These are phyloP conservation scores for Ganaspis sp. DNA, from an alignment of 1,140 invertebrate genomes.

Conservation along the genomic window DNA sequence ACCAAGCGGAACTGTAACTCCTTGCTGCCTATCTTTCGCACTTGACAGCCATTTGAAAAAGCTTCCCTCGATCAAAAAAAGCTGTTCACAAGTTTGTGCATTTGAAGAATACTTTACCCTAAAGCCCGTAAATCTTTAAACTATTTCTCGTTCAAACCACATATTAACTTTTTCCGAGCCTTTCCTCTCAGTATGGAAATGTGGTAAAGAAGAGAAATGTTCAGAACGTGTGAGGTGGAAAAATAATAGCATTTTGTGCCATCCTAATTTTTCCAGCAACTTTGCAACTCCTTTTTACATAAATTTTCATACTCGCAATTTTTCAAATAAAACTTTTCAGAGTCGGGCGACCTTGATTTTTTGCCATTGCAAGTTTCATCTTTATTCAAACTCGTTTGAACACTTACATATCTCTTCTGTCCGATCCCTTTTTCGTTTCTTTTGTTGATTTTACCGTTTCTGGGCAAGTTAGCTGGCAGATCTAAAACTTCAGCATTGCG, in stretches of 20 bases:
- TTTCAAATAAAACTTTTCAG: constrained; percentile 5
- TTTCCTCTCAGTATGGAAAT: constrained; percentile 13
- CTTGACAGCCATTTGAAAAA: not conserved
- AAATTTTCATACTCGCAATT: constrained; percentile 1
- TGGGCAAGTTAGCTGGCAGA: not conserved
- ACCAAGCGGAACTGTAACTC: constrained; percentile 46
- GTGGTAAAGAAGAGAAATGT: constrained; percentile 13
- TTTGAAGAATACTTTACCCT: not conserved
- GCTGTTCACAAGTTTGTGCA: not conserved
- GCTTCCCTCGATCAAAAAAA: not conserved
- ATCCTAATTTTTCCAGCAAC: constrained; percentile 3
- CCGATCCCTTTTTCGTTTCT: not conserved
- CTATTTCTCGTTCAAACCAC: not conserved
- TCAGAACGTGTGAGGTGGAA: constrained; percentile 12
- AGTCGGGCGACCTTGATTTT: not conserved
- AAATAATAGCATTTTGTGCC: constrained; percentile 13
- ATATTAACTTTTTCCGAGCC: constrained; percentile 5
- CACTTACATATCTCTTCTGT: not conserved
- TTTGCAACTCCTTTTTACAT: constrained; percentile 6
- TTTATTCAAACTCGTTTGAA: not conserved
- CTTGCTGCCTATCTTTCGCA: not conserved
- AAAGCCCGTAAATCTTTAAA: constrained; percentile 4
- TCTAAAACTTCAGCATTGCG: not conserved
- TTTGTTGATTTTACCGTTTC: not conserved
- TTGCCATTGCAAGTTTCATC: not conserved